Conservation (phyloP, 1,140 invertebrate species). For the Mizuhopecten yessoensis region DNA sequence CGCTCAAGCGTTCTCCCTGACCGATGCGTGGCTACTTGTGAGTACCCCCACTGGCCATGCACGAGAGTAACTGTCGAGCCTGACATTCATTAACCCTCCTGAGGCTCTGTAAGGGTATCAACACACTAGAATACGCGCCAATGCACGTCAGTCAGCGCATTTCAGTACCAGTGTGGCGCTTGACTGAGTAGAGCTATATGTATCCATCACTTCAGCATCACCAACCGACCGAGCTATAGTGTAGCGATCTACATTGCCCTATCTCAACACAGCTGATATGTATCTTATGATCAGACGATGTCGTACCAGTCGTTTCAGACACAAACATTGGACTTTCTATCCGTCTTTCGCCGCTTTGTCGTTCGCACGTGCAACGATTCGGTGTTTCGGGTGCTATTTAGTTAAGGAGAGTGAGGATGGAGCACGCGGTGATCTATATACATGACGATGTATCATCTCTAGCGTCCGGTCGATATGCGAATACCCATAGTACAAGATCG, state of each 20-base stretch:
- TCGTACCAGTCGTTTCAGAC: background rate
- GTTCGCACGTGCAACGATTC: constrained; percentile 1
- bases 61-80: background rate
- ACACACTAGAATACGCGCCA: constrained; percentile 23
- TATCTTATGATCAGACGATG: background rate
- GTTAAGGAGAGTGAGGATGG: background rate
- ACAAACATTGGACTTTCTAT: background rate
- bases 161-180: constrained; percentile 10
- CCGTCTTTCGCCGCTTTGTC: background rate
- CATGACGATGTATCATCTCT: background rate
- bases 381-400: background rate
- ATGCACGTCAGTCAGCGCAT: constrained; percentile 36
- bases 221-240: background rate
- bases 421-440: background rate
- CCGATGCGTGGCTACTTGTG: background rate
- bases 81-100: background rate
- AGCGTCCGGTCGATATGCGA: background rate
- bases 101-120: background rate
- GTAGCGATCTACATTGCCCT: background rate
- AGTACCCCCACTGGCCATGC: constrained; percentile 9
- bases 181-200: background rate
- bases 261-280: background rate
- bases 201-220: background rate
- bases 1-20: background rate
- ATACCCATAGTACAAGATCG: background rate